Evolutionary conservation across 2,888 invertebrate genomes (phyloP), one percentile per base, ranked within the genome.

Genomic region (Leuctra nigra): DNA sequence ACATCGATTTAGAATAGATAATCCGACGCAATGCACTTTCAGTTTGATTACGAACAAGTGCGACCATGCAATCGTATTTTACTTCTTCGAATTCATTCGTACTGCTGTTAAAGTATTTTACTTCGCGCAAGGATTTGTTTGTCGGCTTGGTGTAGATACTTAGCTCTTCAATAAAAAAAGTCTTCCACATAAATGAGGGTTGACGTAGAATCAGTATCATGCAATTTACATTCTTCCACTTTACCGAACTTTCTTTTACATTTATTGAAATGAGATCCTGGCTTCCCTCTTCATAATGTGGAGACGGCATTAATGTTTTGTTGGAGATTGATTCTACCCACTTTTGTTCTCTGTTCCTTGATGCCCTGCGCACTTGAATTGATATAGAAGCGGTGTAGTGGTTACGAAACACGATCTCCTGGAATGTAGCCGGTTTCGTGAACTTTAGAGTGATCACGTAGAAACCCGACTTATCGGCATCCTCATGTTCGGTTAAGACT

Each of bases 221-320:
- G 4, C n/a, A 4, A 9, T 16, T 22, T 16, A 44, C 13, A 4
- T 22, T 20, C n/a, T 2, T 11, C 44, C 44, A 44, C 11, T 16
- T 16, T 23, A 23, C 23, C n/a, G 23, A 4, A n/a, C 20, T 23
- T n/a, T 44, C 44, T 20, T 4, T 23, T n/a, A 22, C 44, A 2
- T n/a, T 20, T 2, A 44, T 16, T n/a, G 44, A 23, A 20, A 44
- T n/a, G 6, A 20, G 9, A 23, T 44, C 44, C 23, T 44, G 44
- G 23, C 44, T 44, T n/a, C 44, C 44, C n/a, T 44, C 44, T 3
- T 44, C 44, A 13, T n/a, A 18, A 23, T 44, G 44, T 4, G 44
- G 44, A 11, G 7, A 20, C 20, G 3, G 22, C 44, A 44, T 44
- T n/a, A 44, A 23, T 20, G 1, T 4, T 20, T 6, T 22, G 2